A percentile compares a stretch with the other conserved stretches of the same genome.
Evolutionary conservation across 2,113 vertebrate species (phyloP).

Genomic region (Poeciliopsis turrubarensis): DNA sequence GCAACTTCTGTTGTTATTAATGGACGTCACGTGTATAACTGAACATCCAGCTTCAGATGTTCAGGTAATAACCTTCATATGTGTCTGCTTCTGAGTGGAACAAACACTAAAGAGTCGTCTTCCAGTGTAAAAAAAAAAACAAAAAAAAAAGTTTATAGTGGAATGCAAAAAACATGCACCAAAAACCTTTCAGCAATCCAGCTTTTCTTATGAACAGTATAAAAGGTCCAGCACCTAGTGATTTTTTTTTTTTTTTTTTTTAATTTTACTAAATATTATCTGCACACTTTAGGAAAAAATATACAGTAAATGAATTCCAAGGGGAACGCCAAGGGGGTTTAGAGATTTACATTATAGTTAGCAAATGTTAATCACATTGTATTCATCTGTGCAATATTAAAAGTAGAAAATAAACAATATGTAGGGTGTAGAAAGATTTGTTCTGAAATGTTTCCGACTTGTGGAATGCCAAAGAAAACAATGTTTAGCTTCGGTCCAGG

Average conservation of each 20-base stretch:
- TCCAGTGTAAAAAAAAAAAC: constrained; percentile 6
- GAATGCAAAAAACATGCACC: background rate
- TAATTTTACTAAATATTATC: background rate
- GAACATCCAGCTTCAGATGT: constrained; percentile 21
- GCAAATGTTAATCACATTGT: background rate
- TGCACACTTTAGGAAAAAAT: background rate
- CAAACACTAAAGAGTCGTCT: constrained; percentile 3
- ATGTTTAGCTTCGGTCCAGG: background rate
- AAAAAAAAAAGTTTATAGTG: background rate
- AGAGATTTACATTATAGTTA: background rate
- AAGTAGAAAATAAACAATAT: background rate
- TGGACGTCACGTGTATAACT: constrained; percentile 26
- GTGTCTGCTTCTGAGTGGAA: constrained; percentile 22
- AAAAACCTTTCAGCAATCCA: background rate
- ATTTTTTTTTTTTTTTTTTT: background rate
- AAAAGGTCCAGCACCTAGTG: background rate
- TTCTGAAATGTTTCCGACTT: background rate
- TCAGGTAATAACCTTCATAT: constrained; percentile 29
- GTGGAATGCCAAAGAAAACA: background rate
- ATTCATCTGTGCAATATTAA: background rate
- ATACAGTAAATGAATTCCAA: background rate
- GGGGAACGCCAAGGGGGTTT: too few relatives aligned
- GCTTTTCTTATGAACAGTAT: background rate
- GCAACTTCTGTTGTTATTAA: constrained; percentile 24
- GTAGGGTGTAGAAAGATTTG: background rate